Evolutionary conservation across 2,888 invertebrate species (phyloP), one percentile per base, ranked within the genome.

Genomic region (Drosophila pullipes): DNA sequence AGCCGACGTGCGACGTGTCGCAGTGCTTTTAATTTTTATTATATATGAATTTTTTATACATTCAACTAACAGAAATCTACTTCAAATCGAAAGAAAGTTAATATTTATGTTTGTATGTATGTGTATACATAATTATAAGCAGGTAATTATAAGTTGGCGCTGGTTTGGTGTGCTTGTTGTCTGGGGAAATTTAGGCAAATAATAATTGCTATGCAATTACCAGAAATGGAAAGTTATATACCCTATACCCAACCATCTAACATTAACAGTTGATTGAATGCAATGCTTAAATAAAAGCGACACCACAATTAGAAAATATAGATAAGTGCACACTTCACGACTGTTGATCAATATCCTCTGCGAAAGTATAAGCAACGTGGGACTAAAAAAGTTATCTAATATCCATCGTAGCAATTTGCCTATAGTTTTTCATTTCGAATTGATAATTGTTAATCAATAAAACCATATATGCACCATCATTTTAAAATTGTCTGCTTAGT

Each of bases 161-260:
- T 35, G 16, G 9, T 18, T 25, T 9, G 31, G 10, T 37, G 0
- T 25, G 1, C 35, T 10, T 28, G 13, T 50, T 28, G 50, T 50
- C 47, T 22, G 2, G 22, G 25, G 28, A 11, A 30, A 37, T 55
- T 44, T 41, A 52, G 52, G 59, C 64, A 53, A 57, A 58, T 76
- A 76, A 76, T 65, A 76, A 65, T 75, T 71, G 61, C 53, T 49
- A 54, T 66, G 53, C 71, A 77, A 77, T 76, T 75, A 71, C 33
- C 33, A 44, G 50, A 54, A 76, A 65, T 60, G 55, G 47, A 64
- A 64, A 61, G 52, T 44, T 35, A 64, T 63, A 67, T 25, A 33
- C 39, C 31, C 31, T 16, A 53, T 11, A 53, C 3, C 57, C 47
- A 50, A 11, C 31, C n/a, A 61, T n/a, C 35, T 13, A 35, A 61